Evolutionary conservation across 2,797 vertebrate species (phyloP), one percentile per base, ranked within the genome.

Genomic region (Zalophus californianus): DNA sequence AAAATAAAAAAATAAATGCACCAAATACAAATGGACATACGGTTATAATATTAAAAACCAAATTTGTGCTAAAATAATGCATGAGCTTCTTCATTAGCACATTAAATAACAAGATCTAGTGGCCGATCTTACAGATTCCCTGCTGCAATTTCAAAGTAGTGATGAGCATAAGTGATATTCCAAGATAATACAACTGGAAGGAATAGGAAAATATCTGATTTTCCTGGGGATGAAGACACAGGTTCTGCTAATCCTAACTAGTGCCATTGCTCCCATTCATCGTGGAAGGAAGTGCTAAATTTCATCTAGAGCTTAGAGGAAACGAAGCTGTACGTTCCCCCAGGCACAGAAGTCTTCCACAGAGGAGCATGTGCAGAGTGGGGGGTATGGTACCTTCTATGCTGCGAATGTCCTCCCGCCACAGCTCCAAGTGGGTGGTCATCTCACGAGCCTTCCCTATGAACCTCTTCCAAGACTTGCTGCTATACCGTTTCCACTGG

Each of bases 331-430:
- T 3, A 0, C n/a, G 4, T 2, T 6, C 1, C 4, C 13, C 27
- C 16, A 1, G 52, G 13, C 13, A 12, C 27, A 9, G 50, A 27
- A 27, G 64, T 5, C 27, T 3, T 32, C 12, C 0, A 10, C 3
- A 9, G 54, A 72, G 16, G 27, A 27, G 16, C 64, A 2, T 0
- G 12, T 21, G 21, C 27, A 13, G 41, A 14, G 25, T 1, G 7
- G 0, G 2, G 60, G 13, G 56, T 0, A 1, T 0, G 96, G 98
- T 98, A 99, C 99, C 99, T 97, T 99, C 99, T 73, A 99, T 99
- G 93, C 98, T 98, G 96, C 98, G 99, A 96, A 99, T 99, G 97
- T 99, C 99, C 2, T 98, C 97, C 87, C 98, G 99, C 99, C 99
- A 99, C 78, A 99, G 99, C 98, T 99, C 93, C 98, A 99, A 66